A percentile compares a stretch with the other conserved stretches of the same genome.
phyloP scores from a whole-genome alignment of 53 echinoderm and acorn worm genomes.

The Echinarachnius parma region DNA sequence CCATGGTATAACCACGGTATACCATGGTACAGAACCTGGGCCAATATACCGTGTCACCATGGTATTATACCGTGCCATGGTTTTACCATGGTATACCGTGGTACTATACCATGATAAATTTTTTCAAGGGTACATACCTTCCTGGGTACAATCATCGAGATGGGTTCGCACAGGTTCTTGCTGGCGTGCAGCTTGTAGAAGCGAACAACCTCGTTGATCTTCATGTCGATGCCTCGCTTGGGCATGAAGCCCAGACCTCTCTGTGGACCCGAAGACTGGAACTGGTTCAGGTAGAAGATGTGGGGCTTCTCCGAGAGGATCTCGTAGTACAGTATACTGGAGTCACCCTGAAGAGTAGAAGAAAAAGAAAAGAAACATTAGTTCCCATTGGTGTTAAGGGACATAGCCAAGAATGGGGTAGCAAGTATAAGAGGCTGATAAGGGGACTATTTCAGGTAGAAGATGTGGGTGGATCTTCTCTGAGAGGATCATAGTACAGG shows the following conservation, averaged over 20 bases:
- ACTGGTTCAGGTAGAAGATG: slow-evolving; percentile 70
- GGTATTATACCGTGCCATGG: too few species aligned
- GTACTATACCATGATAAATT: too few species aligned
- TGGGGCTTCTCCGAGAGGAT: slow-evolving; percentile 65
- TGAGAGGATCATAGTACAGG: slow-evolving; percentile 73
- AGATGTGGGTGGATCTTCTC: slow-evolving; percentile 67
- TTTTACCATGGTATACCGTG: too few species aligned
- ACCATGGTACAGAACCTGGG: too few species aligned
- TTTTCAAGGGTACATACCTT: slow-evolving; percentile 84
- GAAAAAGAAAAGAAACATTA: too few species aligned
- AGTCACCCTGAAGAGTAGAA: slow-evolving; percentile 70
- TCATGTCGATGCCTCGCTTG: slow-evolving; percentile 78
- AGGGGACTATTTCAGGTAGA: slow-evolving; percentile 62
- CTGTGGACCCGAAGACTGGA: slow-evolving; percentile 69
- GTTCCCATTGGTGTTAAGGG: too few species aligned
- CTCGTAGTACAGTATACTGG: slow-evolving; percentile 89
- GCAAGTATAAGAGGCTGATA: too few species aligned
- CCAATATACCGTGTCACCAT: too few species aligned
- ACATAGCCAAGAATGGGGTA: too few species aligned
- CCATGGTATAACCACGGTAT: too few species aligned
- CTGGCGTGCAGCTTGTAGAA: slow-evolving; percentile 87
- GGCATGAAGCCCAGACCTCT: slow-evolving; percentile 92
- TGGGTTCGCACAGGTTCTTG: slow-evolving; percentile 71
- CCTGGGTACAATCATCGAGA: slow-evolving; percentile 95
- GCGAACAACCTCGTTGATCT: slow-evolving; percentile 76